These are phyloP conservation scores for Drosophila pallidifrons DNA, from an alignment of 1,140 invertebrate species.

Conservation along the genomic window DNA sequence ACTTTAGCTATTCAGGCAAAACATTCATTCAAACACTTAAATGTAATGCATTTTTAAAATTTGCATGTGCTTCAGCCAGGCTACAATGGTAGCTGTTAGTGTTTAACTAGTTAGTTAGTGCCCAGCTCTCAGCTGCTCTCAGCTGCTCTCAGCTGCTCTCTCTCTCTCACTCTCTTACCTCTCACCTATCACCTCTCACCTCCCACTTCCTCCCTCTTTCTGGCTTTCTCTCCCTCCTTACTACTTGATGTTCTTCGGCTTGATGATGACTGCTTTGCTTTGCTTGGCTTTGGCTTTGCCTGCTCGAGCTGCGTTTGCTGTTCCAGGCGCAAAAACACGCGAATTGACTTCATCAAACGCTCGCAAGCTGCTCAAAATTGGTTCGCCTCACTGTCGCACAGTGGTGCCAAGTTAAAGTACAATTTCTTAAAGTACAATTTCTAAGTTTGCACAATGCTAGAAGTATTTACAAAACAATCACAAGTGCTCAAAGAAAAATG, in stretches of 20 bases:
- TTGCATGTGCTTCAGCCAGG: slow-evolving; percentile 63
- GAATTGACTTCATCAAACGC: slow-evolving; percentile 46
- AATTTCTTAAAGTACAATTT: too few relatives aligned
- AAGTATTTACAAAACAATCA: too few relatives aligned
- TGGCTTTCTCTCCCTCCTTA: too few relatives aligned
- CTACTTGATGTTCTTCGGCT: background rate
- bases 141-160: slow-evolving; percentile 1
- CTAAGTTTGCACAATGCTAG: too few relatives aligned
- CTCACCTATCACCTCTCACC: too few relatives aligned
- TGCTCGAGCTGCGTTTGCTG: slow-evolving; percentile 7
- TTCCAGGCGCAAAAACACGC: slow-evolving; percentile 34
- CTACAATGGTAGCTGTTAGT: slow-evolving; percentile 62
- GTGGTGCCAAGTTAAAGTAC: slow-evolving; percentile 7
- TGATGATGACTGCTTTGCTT: background rate
- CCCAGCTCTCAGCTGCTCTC: slow-evolving; percentile 3
- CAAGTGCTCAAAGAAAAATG: too few relatives aligned
- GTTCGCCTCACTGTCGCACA: slow-evolving; percentile 21
- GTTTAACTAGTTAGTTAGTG: slow-evolving; percentile 79
- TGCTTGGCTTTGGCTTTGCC: too few relatives aligned
- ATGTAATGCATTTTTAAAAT: slow-evolving; percentile 78
- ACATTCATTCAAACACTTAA: slow-evolving; percentile 63
- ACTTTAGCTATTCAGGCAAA: slow-evolving; percentile 22
- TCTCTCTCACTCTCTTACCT: too few relatives aligned
- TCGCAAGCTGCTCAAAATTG: slow-evolving; percentile 27
- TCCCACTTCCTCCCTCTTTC: too few relatives aligned